A percentile compares a stretch with the other conserved stretches of the same genome.
Conservation (phyloP, 1,140 invertebrate species). For the Drosophila eugracilis region DNA sequence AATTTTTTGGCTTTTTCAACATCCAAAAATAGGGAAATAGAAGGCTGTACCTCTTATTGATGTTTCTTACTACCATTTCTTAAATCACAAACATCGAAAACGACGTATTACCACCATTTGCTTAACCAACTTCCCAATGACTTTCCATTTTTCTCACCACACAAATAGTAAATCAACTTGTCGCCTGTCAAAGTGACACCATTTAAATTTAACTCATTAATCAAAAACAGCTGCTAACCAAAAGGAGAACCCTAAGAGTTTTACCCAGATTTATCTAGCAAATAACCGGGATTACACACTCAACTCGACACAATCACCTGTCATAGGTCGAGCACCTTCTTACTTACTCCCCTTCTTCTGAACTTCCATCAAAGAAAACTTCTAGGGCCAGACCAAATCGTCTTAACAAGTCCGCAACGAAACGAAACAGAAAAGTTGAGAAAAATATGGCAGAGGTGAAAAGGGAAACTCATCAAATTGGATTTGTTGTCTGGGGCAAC, state of each 20-base stretch:
- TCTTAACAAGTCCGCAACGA: slow-evolving; percentile 39
- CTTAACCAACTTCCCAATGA: too few relatives aligned
- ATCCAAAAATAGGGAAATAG: slow-evolving; percentile 12
- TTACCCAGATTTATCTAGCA: slow-evolving; percentile 36
- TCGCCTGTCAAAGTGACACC: slow-evolving; percentile 28
- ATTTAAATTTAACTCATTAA: slow-evolving; percentile 38
- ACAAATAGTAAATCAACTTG: slow-evolving; percentile 24
- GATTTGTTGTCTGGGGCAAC: slow-evolving; percentile 71
- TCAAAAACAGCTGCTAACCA: slow-evolving; percentile 17
- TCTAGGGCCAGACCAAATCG: neutral
- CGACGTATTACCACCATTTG: too few relatives aligned
- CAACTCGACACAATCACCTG: slow-evolving; percentile 34
- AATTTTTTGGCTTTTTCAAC: slow-evolving; percentile 10
- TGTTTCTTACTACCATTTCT: too few relatives aligned
- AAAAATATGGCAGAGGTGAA: slow-evolving; percentile 16
- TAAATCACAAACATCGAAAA: neutral
- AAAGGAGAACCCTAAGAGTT: slow-evolving; percentile 7
- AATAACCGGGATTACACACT: slow-evolving; percentile 35
- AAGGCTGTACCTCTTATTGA: too few relatives aligned
- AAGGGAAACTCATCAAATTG: slow-evolving; percentile 65
- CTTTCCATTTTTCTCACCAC: neutral
- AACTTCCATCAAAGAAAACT: slow-evolving; percentile 27
- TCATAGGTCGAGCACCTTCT: slow-evolving; percentile 19
- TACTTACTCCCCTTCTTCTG: too few relatives aligned
- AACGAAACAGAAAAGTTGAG: slow-evolving; percentile 5